These are phyloP conservation scores for Lophura nycthemera DNA, from an alignment of 2,113 vertebrate genomes.

Conservation along the genomic window DNA sequence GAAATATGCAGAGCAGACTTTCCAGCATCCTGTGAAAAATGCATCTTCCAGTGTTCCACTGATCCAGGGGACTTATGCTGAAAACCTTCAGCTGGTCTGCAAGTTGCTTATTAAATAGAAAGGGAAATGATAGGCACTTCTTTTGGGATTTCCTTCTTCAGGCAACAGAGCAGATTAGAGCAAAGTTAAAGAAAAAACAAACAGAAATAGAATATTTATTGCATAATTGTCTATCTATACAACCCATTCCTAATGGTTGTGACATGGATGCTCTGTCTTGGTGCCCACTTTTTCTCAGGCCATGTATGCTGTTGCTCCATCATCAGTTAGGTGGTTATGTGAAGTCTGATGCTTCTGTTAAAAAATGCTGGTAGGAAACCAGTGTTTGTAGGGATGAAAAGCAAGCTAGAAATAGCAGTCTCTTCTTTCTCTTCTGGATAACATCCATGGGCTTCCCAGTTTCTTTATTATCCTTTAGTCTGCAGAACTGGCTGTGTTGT, in stretches of 20 bases:
- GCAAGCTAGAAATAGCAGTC: background rate
- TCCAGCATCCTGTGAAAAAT: background rate
- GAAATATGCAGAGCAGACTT: background rate
- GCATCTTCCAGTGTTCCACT: background rate
- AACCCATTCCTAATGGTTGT: background rate
- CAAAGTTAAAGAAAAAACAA: background rate
- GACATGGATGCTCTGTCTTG: background rate
- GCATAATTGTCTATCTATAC: background rate
- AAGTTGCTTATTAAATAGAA: background rate
- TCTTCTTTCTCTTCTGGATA: rapidly evolving
- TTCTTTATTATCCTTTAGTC: background rate
- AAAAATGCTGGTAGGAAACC: background rate
- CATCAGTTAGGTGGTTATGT: background rate
- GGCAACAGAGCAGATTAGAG: background rate
- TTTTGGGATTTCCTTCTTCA: background rate
- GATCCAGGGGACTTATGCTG: background rate
- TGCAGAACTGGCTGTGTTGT: rapidly evolving
- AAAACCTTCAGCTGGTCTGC: background rate
- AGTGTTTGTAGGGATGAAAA: background rate
- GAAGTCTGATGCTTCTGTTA: background rate
- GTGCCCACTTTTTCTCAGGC: background rate
- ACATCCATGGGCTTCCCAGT: background rate
- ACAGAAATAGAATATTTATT: background rate
- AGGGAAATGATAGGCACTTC: background rate
- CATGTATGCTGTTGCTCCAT: background rate